phyloP scores from a whole-genome alignment of 2,888 invertebrate genomes.

The Lasius platythorax region DNA sequence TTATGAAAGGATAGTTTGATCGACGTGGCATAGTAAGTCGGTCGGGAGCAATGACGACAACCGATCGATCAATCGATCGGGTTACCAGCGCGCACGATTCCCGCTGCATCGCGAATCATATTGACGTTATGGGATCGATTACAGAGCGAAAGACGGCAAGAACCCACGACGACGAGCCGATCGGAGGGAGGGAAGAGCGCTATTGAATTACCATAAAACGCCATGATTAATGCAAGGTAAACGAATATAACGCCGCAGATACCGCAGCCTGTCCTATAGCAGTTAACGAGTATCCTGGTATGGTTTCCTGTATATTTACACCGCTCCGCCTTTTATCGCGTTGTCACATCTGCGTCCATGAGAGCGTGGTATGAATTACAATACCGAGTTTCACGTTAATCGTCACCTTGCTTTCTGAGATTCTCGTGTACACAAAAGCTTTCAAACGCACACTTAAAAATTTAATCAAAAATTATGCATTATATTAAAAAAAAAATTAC shows the following conservation, averaged over 20 bases:
- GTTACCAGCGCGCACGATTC: slow-evolving; percentile 72
- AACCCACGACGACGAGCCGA: slow-evolving; percentile 38
- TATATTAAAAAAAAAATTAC: background rate
- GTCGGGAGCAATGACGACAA: slow-evolving; percentile 70
- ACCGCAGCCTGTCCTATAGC: slow-evolving; percentile 84
- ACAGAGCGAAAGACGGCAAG: slow-evolving; percentile 75
- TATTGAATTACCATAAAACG: slow-evolving; percentile 85
- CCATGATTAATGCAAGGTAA: slow-evolving; percentile 86
- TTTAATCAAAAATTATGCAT: background rate
- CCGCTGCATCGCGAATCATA: slow-evolving; percentile 72
- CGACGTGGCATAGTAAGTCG: slow-evolving; percentile 64
- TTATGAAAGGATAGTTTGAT: slow-evolving; percentile 67
- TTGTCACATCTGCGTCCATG: slow-evolving; percentile 7
- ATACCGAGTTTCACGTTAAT: slow-evolving; percentile 3
- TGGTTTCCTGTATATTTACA: slow-evolving; percentile 72
- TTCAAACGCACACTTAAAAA: background rate
- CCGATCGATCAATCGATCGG: slow-evolving; percentile 74
- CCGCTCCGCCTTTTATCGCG: slow-evolving; percentile 17
- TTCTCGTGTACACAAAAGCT: background rate
- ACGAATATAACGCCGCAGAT: slow-evolving; percentile 84
- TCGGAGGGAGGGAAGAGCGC: slow-evolving; percentile 60
- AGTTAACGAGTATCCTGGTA: slow-evolving; percentile 80
- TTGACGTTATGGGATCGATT: slow-evolving; percentile 83
- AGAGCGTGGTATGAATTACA: slow-evolving; percentile 25
- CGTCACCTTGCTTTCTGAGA: background rate